These are phyloP conservation scores for Galeopterus variegatus DNA, from an alignment of 2,113 vertebrate species.

Conservation along the genomic window DNA sequence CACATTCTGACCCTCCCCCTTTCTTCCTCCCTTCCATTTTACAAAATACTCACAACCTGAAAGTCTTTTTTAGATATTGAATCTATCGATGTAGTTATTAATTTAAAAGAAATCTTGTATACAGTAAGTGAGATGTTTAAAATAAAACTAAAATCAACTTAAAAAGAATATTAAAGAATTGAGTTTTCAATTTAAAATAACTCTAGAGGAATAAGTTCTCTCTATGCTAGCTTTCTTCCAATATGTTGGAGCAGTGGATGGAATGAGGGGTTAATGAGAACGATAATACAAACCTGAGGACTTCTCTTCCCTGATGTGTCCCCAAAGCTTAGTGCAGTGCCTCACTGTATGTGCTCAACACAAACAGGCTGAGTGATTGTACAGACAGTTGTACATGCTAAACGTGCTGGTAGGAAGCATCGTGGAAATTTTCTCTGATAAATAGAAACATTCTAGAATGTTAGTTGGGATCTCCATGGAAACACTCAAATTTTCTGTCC, in stretches of 20 bases:
- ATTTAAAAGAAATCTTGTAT: not conserved
- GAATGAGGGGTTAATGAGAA: not conserved
- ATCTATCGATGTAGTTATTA: not conserved
- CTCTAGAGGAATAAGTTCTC: not conserved
- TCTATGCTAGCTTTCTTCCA: not conserved
- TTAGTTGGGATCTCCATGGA: not conserved
- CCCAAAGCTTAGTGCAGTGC: no score
- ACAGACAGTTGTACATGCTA: not conserved
- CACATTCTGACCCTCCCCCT: not conserved
- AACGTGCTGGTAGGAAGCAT: not conserved
- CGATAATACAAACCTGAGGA: not conserved
- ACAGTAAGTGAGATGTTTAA: slow-evolving; percentile 48
- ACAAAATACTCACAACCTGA: not conserved
- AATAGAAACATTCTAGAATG: not conserved
- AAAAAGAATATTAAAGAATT: slow-evolving; percentile 21
- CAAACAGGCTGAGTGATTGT: not conserved
- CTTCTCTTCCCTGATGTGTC: not conserved
- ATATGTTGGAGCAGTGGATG: not conserved
- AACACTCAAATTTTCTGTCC: not conserved
- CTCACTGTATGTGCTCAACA: not conserved
- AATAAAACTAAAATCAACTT: not conserved
- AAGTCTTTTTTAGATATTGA: slow-evolving; percentile 7
- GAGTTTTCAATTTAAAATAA: slow-evolving; percentile 31
- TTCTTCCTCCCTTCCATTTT: not conserved
- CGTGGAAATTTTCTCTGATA: not conserved